phyloP scores from a whole-genome alignment of 1,140 invertebrate species.

The Lanistes nyassanus region DNA sequence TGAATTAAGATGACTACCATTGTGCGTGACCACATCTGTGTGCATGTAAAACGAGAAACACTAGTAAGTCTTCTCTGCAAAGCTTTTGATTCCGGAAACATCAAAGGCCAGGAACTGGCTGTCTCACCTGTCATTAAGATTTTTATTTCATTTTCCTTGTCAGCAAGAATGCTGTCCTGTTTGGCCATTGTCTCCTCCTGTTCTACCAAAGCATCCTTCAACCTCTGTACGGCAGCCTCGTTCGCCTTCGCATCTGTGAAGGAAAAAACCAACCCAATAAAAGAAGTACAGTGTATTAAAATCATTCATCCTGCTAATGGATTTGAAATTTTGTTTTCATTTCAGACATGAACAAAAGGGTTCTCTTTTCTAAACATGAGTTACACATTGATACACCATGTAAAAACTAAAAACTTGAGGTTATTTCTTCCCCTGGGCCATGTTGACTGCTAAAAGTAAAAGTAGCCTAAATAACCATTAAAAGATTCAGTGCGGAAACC shows the following conservation, averaged over 20 bases:
- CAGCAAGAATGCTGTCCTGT: constrained; percentile 43
- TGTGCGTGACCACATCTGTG: too few relatives aligned
- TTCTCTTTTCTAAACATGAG: neutral
- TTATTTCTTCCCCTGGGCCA: neutral
- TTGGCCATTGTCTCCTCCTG: constrained; percentile 48
- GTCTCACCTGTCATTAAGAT: constrained; percentile 27
- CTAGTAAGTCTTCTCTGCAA: too few relatives aligned
- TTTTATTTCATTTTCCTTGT: constrained; percentile 42
- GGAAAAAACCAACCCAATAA: neutral
- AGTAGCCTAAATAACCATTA: too few relatives aligned
- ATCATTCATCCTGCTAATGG: too few relatives aligned
- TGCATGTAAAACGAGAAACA: too few relatives aligned
- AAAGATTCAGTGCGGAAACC: too few relatives aligned
- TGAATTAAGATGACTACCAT: too few relatives aligned
- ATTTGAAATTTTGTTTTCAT: neutral
- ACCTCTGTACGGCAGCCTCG: constrained; percentile 24
- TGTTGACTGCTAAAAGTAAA: too few relatives aligned
- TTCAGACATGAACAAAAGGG: neutral
- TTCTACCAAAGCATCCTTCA: constrained; percentile 40
- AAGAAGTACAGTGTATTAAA: too few relatives aligned
- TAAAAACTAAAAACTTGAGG: neutral
- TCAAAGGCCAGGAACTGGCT: neutral
- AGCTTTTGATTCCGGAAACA: too few relatives aligned
- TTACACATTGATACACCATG: neutral
- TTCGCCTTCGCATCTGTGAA: constrained; percentile 35